Conservation (phyloP, 2,888 invertebrate species). For the Cantharis rufa region DNA sequence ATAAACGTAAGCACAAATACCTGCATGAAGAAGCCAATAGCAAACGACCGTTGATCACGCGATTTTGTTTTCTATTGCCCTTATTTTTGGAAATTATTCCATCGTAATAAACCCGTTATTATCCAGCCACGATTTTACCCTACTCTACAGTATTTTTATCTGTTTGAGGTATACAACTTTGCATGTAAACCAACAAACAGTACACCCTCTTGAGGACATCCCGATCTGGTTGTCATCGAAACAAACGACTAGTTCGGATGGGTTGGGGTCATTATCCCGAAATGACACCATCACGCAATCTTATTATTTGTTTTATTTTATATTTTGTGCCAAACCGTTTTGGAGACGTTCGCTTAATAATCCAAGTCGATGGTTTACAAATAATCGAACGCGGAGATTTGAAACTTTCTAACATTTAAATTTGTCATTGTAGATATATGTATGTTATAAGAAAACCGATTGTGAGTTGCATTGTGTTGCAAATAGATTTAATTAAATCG, state of each 20-base stretch:
- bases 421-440: neutral
- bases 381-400: neutral
- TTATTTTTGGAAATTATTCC: no score
- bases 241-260: neutral
- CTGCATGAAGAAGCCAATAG: no score
- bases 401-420: neutral
- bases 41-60: no score
- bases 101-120: no score
- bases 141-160: no score
- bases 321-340: neutral
- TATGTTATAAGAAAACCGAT: neutral
- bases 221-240: neutral
- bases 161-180: no score
- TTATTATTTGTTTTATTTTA: neutral
- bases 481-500: slow-evolving; percentile 9
- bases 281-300: neutral
- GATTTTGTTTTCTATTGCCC: no score
- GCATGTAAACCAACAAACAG: neutral
- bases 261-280: neutral
- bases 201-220: neutral
- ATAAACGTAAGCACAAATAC: no score
- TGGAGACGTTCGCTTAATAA: neutral
- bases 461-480: neutral
- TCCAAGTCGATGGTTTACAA: neutral
- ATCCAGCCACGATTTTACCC: no score